These are phyloP conservation scores for Nesidiocoris tenuis DNA, from an alignment of 2,888 invertebrate genomes.

Conservation along the genomic window DNA sequence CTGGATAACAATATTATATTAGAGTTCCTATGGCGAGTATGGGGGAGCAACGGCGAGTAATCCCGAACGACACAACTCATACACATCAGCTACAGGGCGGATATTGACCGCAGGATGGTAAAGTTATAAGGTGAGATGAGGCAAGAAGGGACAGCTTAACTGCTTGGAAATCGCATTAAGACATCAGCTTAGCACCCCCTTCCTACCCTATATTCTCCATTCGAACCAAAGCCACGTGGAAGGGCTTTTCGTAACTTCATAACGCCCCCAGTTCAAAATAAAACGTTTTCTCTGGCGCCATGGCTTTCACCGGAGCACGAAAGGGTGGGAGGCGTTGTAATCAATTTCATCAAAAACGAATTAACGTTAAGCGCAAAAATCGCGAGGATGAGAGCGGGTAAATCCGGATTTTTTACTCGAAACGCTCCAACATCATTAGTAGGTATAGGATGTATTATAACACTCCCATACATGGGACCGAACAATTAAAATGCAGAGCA, in stretches of 20 bases:
- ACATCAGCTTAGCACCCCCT: neutral
- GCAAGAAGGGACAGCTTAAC: neutral
- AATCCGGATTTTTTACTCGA: no score
- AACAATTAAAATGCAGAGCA: no score
- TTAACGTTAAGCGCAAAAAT: neutral
- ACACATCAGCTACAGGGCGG: neutral
- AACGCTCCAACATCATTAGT: no score
- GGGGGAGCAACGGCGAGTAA: no score
- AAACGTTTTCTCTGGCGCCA: neutral
- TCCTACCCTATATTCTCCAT: neutral
- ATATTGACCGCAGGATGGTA: neutral
- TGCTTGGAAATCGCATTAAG: neutral
- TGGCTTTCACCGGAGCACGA: neutral
- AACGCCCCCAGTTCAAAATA: neutral
- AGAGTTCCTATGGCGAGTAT: no score
- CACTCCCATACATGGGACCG: no score
- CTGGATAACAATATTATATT: no score
- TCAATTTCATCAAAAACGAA: neutral
- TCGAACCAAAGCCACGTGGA: neutral
- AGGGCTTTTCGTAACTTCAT: neutral
- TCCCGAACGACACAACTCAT: neutral
- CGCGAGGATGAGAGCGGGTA: no score
- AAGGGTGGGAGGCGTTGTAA: neutral
- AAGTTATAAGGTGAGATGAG: neutral
- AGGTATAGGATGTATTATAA: no score